A percentile compares a stretch with the other conserved stretches of the same genome.
Conservation (phyloP, 2,797 vertebrate genomes). For the Diplodus puntazzo region DNA sequence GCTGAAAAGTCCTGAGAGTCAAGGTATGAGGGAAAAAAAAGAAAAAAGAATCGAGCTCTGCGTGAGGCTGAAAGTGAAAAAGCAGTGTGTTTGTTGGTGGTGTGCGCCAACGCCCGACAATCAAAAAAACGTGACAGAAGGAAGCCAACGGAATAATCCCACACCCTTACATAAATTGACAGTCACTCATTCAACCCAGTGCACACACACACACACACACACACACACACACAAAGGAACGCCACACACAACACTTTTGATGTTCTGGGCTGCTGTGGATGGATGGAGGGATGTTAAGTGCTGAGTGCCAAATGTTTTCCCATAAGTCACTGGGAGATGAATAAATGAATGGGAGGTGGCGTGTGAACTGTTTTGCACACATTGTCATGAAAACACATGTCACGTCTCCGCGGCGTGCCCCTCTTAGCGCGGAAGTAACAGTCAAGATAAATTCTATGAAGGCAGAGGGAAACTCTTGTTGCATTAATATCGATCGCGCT, state of each 20-base stretch:
- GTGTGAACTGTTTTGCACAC: conserved; percentile 48
- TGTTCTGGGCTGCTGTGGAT: conserved; percentile 56
- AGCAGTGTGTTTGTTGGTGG: conserved; percentile 17
- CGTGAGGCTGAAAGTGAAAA: conserved; percentile 20
- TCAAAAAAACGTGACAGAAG: conserved; percentile 66
- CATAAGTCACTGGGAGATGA: conserved; percentile 67
- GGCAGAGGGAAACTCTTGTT: background rate
- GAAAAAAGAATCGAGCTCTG: conserved; percentile 10
- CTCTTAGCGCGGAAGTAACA: conserved; percentile 38
- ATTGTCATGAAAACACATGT: conserved; percentile 53
- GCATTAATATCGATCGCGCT: background rate
- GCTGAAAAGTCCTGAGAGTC: conserved; percentile 16
- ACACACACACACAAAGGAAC: conserved; percentile 7
- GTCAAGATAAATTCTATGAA: conserved; percentile 14
- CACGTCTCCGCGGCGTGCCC: conserved; percentile 35
- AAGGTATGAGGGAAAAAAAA: background rate
- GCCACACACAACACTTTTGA: conserved; percentile 46
- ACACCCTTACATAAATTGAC: conserved; percentile 79
- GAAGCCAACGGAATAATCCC: conserved; percentile 71
- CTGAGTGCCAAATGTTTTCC: conserved; percentile 67
- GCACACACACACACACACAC: conserved; percentile 30
- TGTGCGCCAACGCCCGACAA: conserved; percentile 58
- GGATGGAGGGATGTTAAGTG: conserved; percentile 55
- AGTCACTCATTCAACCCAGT: conserved; percentile 66
- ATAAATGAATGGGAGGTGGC: conserved; percentile 63